phyloP scores from a whole-genome alignment of 2,888 invertebrate genomes.

The Germaria angustata region DNA sequence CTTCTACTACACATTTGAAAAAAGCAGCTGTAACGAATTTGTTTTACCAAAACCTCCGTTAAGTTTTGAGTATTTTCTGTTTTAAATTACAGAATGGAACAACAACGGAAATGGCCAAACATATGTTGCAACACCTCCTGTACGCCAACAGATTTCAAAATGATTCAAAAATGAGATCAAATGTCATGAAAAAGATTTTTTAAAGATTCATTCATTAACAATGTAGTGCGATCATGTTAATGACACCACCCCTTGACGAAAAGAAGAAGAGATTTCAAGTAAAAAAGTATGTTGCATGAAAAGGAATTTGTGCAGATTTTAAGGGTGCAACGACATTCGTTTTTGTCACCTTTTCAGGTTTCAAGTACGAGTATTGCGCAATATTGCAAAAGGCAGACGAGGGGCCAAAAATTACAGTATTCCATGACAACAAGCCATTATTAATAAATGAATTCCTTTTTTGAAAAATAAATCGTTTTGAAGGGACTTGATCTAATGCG shows the following conservation, averaged over 20 bases:
- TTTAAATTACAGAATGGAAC: neutral
- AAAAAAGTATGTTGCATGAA: neutral
- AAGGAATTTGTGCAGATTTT: neutral
- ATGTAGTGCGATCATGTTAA: slow-evolving; percentile 53
- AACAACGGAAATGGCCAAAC: slow-evolving; percentile 52
- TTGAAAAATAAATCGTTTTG: no score
- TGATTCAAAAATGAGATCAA: slow-evolving; percentile 29
- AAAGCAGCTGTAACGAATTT: slow-evolving; percentile 49
- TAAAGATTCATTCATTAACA: slow-evolving; percentile 16
- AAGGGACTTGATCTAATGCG: no score
- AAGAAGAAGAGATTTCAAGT: neutral
- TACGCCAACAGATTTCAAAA: slow-evolving; percentile 2
- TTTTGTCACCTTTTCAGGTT: slow-evolving; percentile 13
- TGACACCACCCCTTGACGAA: slow-evolving; percentile 44
- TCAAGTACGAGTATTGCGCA: slow-evolving; percentile 10
- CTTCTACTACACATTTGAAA: neutral
- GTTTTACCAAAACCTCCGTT: slow-evolving; percentile 9
- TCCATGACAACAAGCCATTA: neutral
- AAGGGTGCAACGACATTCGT: slow-evolving; percentile 1
- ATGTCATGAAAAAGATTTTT: slow-evolving; percentile 34
- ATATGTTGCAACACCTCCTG: slow-evolving; percentile 57
- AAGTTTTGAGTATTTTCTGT: neutral
- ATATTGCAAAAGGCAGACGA: neutral
- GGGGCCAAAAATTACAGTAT: slow-evolving; percentile 9
- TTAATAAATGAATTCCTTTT: neutral